A percentile compares a stretch with the other conserved stretches of the same genome.
Evolutionary conservation across 2,113 vertebrate species (phyloP).

Genomic region (Mormoops blainvillei): DNA sequence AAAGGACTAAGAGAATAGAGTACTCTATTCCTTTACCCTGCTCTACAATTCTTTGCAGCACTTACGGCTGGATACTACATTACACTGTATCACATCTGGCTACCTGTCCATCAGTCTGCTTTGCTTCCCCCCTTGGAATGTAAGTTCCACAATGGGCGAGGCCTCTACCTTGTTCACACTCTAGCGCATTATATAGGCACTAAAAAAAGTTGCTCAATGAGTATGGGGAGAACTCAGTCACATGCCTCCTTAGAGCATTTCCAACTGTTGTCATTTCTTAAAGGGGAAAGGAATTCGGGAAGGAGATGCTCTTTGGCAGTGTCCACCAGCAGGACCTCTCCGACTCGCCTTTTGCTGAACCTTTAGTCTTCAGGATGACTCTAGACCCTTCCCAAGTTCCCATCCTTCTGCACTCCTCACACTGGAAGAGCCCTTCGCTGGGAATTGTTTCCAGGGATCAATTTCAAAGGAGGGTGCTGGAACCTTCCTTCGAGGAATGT

Average conservation of each 20-base stretch:
- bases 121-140: background rate
- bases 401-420: rapidly evolving
- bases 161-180: background rate
- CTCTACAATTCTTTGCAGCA: background rate
- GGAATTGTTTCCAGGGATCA: too few species aligned
- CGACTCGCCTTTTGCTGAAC: background rate
- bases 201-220: background rate
- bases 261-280: background rate
- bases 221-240: background rate
- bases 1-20: background rate
- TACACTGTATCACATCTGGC: background rate
- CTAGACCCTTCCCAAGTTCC: background rate
- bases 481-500: background rate
- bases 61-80: background rate
- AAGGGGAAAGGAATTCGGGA: too few species aligned
- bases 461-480: background rate
- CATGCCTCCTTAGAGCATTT: background rate
- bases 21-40: background rate
- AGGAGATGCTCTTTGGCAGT: background rate
- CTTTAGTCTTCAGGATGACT: background rate
- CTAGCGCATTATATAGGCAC: background rate
- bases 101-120: background rate
- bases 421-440: background rate
- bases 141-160: background rate
- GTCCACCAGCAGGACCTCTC: background rate